Evolutionary conservation across 1,140 invertebrate genomes (phyloP).

Genomic region (Zaprionus gabonicus): DNA sequence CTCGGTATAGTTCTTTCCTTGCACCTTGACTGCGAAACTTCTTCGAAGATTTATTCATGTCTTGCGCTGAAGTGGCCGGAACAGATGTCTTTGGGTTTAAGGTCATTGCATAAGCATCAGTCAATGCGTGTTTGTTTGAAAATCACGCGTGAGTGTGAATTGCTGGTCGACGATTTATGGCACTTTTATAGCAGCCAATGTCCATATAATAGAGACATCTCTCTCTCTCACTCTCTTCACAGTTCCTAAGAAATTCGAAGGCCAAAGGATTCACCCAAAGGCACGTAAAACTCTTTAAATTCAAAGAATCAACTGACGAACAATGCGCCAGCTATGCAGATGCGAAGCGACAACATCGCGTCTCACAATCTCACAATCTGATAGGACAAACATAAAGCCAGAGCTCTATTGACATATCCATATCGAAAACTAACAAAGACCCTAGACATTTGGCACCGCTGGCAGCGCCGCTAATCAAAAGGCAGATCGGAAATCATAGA

Average conservation of each 20-base stretch:
- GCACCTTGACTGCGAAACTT: conserved; percentile 27
- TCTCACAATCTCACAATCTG: conserved; percentile 32
- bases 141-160: conserved; percentile 70
- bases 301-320: conserved; percentile 22
- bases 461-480: conserved; percentile 43
- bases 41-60: conserved; percentile 31
- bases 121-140: conserved; percentile 23
- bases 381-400: conserved; percentile 33
- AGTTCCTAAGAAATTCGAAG: conserved; percentile 30
- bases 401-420: conserved; percentile 48
- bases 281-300: conserved; percentile 42
- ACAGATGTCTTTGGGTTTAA: conserved; percentile 59
- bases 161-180: conserved; percentile 54
- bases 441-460: conserved; percentile 23
- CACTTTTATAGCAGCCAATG: conserved; percentile 41
- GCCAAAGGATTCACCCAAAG: conserved; percentile 55
- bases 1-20: conserved; percentile 33
- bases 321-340: conserved; percentile 47
- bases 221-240: not conserved
- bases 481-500: conserved; percentile 28
- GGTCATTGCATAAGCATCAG: conserved; percentile 61
- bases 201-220: conserved; percentile 32
- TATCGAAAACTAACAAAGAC: conserved; percentile 40
- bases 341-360: conserved; percentile 15
- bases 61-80: conserved; percentile 52